Conservation (phyloP, 2,113 vertebrate species). For the Chamaetylas fuelleborni region DNA sequence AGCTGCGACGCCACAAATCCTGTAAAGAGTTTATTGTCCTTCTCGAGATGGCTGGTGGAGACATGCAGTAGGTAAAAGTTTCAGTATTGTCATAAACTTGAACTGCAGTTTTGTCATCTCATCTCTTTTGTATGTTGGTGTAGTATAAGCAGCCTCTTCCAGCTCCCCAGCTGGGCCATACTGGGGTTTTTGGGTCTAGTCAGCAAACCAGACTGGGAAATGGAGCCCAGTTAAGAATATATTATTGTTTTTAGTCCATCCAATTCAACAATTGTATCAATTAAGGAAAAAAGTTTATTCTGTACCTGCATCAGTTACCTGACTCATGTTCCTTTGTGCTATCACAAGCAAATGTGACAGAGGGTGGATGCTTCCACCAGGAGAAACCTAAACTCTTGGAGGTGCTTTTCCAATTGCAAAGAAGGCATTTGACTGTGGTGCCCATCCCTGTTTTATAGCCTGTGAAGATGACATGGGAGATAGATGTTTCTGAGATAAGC, state of each 20-base stretch:
- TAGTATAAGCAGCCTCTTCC: not conserved
- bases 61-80: not conserved
- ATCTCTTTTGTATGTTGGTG: not conserved
- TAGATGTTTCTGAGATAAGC: constrained; percentile 39
- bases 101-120: not conserved
- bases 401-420: not conserved
- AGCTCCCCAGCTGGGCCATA: not conserved
- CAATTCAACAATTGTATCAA: not conserved
- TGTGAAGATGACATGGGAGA: not conserved
- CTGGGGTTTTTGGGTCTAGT: not conserved
- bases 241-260: not conserved
- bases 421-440: not conserved
- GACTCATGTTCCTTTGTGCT: not conserved
- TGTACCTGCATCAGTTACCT: not conserved
- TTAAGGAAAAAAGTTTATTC: not conserved
- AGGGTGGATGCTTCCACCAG: not conserved
- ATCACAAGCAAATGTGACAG: not conserved
- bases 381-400: not conserved
- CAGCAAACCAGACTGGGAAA: not conserved
- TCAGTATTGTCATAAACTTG: not conserved
- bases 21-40: not conserved
- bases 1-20: not conserved
- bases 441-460: constrained; percentile 36
- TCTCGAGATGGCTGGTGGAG: not conserved
- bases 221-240: not conserved